These are phyloP conservation scores for Anoura caudifer DNA, from an alignment of 2,113 vertebrate species.

Conservation along the genomic window DNA sequence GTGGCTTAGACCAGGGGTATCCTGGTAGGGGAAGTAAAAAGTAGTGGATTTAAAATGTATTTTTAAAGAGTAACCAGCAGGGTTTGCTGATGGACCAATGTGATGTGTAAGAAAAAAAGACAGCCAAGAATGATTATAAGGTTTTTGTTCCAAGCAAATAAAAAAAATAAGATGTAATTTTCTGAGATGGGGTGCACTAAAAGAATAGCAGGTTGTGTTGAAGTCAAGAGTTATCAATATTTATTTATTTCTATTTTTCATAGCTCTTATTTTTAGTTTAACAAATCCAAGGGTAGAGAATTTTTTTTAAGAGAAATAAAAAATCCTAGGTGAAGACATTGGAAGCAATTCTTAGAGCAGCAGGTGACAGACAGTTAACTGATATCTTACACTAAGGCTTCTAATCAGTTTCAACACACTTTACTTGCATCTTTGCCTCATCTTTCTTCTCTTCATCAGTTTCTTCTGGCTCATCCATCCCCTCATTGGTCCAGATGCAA, in stretches of 20 bases:
- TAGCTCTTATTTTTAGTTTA: background rate
- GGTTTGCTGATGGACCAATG: background rate
- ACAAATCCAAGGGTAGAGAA: background rate
- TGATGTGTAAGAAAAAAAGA: background rate
- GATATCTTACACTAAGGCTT: background rate
- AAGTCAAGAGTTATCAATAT: background rate
- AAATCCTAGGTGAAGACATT: background rate
- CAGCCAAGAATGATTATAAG: background rate
- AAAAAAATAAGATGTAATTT: background rate
- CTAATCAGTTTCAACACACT: background rate
- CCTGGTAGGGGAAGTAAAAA: background rate
- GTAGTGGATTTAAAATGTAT: background rate
- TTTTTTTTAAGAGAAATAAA: no score
- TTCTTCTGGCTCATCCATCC: background rate
- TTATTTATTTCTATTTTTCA: background rate
- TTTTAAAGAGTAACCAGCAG: background rate
- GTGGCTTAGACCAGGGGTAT: background rate
- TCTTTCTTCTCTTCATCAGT: background rate
- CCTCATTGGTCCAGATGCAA: background rate
- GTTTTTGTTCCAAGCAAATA: background rate
- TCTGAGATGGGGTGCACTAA: background rate
- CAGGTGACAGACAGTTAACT: background rate
- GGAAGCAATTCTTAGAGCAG: background rate
- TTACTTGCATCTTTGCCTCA: background rate
- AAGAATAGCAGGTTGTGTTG: background rate